Base-by-base conservation (phyloP, 2,888 invertebrate genomes). In the Dynastes grantii region DNA sequence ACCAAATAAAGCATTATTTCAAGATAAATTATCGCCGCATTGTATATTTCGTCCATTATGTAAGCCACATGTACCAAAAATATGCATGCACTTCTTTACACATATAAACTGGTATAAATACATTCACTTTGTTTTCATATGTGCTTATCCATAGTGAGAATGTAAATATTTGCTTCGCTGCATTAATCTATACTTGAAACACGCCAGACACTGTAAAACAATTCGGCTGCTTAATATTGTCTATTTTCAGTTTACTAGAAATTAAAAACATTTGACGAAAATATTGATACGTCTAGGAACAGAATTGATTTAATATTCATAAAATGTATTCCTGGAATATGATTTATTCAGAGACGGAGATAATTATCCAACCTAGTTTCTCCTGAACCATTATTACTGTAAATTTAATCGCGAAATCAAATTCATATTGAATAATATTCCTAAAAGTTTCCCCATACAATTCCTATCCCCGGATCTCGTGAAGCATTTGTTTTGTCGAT, bases 401-500 rank as follows among this genome's bases (percentile, higher is more conserved):
- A 45, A 45, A 37, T 37, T 37, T 37, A 37, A 37, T 37, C 6
- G 37, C 37, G 37, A 37, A 37, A 37, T 6, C 37, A 6, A 37
- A 22, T 37, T 37, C 37, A 37, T 37, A 37, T 37, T 37, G 6
- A 37, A 45, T 11, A 45, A 45, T 58, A 22, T 58, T 58, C 16
- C n/a, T 22, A 58, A 5, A 58, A 58, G 22, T 58, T 58, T 58
- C 22, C 27, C 1, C 32, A 1, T 22, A 8, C 16, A 16, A 58
- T 58, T 58, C 55, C 16, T 55, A 4, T n/a, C n/a, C 16, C 55
- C 0, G 53, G 16, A 53, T 16, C n/a, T 13, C 53, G 8, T 22
- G 55, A 58, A 22, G n/a, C 55, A 58, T 58, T 58, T 22, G 16
- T 58, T 58, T 58, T 22, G 22, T 58, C 22, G 5, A 58, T 58